Base-by-base conservation (phyloP, 1,140 invertebrate species). In the Camponotus floridanus region DNA sequence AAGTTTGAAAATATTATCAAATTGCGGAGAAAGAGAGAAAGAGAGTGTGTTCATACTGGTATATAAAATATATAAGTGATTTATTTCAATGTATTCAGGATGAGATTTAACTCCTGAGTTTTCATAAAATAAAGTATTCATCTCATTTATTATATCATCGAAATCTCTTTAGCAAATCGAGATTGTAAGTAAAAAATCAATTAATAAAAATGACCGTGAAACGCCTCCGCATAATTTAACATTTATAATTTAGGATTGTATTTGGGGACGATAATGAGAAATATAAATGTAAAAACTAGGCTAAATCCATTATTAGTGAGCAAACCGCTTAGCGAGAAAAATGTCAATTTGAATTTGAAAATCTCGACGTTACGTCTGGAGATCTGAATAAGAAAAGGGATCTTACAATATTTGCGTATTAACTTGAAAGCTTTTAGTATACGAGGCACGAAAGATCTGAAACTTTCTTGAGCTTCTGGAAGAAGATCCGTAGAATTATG, bases 391-490 rank as follows among this genome's bases (percentile, higher is more conserved):
- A 70, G 9, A 21, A 57, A 59, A 70, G 70, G 57, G 64, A 59
- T 80, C 65, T 70, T 59, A 65, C 15, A 55, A 57, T 70, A 70
- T 80, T 70, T 70, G 48, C 70, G 26, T 57, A 70, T 80, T 70
- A 80, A 68, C 48, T 57, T 39, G 65, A 80, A 80, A 80, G 78
- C 65, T 80, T 80, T 80, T 57, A 64, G 59, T 64, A 78, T 64
- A 70, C 45, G 11, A 39, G 67, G 45, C 42, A 67, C 62, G 65
- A 45, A 70, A 26, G 45, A 42, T 59, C 13, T 70, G 26, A 42
- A 80, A 80, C 78, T 70, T 80, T 26, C 78, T n/a, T 42, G 21
- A 70, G 21, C 15, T 70, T 42, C 51, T 68, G 26, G 21, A 39
- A 36, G 26, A 57, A 39, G 48, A 70, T 80, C 36, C 45, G 36